Percentiles rank a stretch among this genome's conserved stretches.
Evolutionary conservation across 1,140 invertebrate genomes (phyloP).

Genomic region (Bombus confusus): DNA sequence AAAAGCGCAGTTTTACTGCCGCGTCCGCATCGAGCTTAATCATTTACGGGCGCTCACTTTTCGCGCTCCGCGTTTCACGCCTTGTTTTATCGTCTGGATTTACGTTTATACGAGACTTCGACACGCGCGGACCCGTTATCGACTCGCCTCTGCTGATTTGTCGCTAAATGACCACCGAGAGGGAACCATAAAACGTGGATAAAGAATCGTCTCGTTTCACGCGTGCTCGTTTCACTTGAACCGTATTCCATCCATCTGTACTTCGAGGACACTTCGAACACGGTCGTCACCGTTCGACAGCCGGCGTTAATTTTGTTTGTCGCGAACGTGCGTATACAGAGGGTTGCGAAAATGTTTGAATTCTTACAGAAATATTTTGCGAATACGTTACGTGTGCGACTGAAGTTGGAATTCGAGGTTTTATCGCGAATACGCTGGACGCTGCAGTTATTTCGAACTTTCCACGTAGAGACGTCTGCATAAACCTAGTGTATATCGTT

Average conservation of each 20-base stretch:
- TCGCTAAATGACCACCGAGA: background rate
- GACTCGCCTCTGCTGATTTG: background rate
- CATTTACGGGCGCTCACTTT: slow-evolving; percentile 2
- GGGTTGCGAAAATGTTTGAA: no score
- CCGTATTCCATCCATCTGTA: background rate
- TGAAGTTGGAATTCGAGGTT: no score
- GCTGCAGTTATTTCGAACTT: no score
- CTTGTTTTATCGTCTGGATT: background rate
- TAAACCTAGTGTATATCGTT: no score
- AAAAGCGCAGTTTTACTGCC: background rate
- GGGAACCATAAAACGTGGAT: slow-evolving; percentile 12
- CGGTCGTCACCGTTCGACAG: background rate
- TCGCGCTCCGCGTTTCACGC: slow-evolving; percentile 14
- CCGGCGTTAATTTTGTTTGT: background rate
- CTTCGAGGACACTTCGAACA: background rate
- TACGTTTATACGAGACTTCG: background rate
- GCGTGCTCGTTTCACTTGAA: background rate
- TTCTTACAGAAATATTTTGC: no score
- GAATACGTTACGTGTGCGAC: no score
- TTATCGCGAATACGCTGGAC: no score
- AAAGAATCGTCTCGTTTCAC: slow-evolving; percentile 13
- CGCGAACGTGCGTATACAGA: no score
- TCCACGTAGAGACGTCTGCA: no score
- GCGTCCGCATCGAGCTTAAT: slow-evolving; percentile 5
- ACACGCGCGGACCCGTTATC: background rate